Evolutionary conservation across 1,140 invertebrate species (phyloP), one percentile per base, ranked within the genome.

Genomic region (Hyles euphorbiae): DNA sequence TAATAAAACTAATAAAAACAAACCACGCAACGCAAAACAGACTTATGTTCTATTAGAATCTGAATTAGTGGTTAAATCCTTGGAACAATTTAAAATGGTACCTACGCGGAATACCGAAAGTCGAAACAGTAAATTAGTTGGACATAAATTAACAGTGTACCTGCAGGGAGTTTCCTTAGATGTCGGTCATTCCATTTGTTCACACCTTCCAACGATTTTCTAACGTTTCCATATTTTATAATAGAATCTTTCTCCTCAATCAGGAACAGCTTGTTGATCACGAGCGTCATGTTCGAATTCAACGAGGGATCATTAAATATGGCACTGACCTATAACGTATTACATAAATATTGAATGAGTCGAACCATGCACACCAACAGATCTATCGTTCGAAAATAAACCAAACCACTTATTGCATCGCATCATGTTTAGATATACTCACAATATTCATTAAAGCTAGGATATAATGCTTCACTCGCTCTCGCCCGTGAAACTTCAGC

Each of bases 371-470:
- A 72, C 70, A 48, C 45, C 32, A 53, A 53, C 58, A 60, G 70
- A 71, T 65, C 63, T 62, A 72, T 73, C 62, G 46, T 44, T 61
- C 54, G 6, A 53, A 59, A 60, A 68, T 61, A 64, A 60, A 70
- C 67, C 66, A 63, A 54, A 56, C 58, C 53, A 56, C 53, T 53
- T 67, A 5, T 34, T 44, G 7, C 40, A 54, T 22, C 58, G 61
- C 58, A 63, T 64, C 58, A 3, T 3, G 10, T 46, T 8, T 47
- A 34, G 49, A 44, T 49, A 70, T 88, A 87, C 83, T 93, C 90
- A 95, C 94, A 63, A 95, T 95, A 73, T 95, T 95, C 88, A 95
- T 91, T 55, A 95, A 89, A 3, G 94, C 93, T 57, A 95, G 86
- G 63, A 95, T 91, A 76, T 95, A 95, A 62, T 93, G 92, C 70